phyloP scores from a whole-genome alignment of 2,113 vertebrate species.

The Arenaria interpres region DNA sequence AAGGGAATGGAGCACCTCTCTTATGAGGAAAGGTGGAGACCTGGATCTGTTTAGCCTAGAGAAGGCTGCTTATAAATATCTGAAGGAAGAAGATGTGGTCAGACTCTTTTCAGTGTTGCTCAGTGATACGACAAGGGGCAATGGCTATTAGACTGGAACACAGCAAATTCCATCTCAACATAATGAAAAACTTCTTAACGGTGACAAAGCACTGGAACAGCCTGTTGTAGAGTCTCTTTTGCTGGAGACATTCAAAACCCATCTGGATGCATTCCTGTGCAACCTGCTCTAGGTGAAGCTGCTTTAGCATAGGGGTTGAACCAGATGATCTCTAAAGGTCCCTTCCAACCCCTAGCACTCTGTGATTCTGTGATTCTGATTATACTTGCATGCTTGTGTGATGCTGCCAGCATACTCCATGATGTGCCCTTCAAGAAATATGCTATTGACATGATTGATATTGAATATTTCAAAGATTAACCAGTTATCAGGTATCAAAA shows the following conservation, averaged over 20 bases:
- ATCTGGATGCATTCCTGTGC: background rate
- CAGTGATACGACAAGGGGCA: background rate
- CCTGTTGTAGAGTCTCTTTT: background rate
- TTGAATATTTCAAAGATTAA: background rate
- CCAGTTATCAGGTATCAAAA: background rate
- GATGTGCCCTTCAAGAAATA: background rate
- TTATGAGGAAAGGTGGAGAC: background rate
- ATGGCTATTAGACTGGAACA: background rate
- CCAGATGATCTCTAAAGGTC: too few relatives aligned
- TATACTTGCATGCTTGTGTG: background rate
- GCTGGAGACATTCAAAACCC: background rate
- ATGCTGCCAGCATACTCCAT: background rate
- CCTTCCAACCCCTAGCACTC: too few relatives aligned
- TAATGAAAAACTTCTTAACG: background rate
- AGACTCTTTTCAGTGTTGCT: background rate
- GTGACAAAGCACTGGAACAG: background rate
- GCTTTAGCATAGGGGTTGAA: too few relatives aligned
- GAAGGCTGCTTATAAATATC: background rate
- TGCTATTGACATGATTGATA: fast-evolving
- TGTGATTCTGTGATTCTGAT: background rate
- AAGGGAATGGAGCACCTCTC: background rate
- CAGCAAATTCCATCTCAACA: background rate
- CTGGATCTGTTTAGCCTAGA: background rate
- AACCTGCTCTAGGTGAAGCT: background rate
- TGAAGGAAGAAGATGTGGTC: background rate